phyloP scores from a whole-genome alignment of 2,113 vertebrate genomes.

The Pelecanoides urinatrix region DNA sequence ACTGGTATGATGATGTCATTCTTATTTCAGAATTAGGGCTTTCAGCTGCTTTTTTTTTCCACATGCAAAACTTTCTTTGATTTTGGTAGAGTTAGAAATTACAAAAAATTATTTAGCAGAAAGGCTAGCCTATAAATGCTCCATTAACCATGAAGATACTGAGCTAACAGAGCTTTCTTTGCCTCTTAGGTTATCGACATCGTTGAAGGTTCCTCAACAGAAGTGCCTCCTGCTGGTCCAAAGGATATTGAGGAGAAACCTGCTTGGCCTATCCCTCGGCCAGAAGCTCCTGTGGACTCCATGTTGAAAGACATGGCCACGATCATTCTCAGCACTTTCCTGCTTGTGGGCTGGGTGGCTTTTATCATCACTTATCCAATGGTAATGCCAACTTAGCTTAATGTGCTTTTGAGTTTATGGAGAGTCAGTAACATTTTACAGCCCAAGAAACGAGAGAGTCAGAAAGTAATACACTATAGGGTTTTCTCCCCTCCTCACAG shows the following conservation, averaged over 20 bases:
- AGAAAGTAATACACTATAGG: not conserved
- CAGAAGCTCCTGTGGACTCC: conserved; percentile 89
- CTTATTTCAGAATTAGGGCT: not conserved
- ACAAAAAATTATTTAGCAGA: not conserved
- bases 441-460: not conserved
- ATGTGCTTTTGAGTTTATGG: not conserved
- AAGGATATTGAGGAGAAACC: conserved; percentile 80
- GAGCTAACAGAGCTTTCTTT: not conserved
- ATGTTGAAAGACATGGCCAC: conserved; percentile 96
- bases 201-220: conserved; percentile 75
- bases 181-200: conserved; percentile 81
- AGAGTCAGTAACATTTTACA: not conserved
- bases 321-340: conserved; percentile 93
- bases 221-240: conserved; percentile 68
- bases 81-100: not conserved
- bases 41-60: not conserved
- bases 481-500: not conserved
- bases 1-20: not conserved
- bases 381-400: conserved; percentile 67
- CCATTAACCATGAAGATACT: not conserved
- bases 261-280: conserved; percentile 36
- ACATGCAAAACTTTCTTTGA: not conserved
- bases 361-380: conserved; percentile 97
- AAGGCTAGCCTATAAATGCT: not conserved
- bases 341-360: conserved; percentile 94